Percentiles rank a stretch among this genome's conserved stretches.
These are phyloP conservation scores for Aphelocoma coerulescens DNA, from an alignment of 2,113 vertebrate genomes.

Conservation along the genomic window DNA sequence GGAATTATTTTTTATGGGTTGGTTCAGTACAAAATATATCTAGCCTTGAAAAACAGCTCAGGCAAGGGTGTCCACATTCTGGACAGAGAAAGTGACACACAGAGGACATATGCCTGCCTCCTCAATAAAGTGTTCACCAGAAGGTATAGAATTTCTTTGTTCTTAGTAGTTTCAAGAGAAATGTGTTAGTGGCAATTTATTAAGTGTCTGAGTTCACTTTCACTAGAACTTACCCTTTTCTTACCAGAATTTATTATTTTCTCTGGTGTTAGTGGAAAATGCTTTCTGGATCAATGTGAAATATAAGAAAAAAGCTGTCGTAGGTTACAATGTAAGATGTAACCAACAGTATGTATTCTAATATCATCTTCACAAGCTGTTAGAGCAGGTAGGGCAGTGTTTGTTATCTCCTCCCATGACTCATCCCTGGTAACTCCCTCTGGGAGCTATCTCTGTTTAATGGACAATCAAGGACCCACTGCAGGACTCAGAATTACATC, in stretches of 20 bases:
- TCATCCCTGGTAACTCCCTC: no score
- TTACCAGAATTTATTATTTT: neutral
- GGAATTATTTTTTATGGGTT: neutral
- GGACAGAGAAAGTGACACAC: neutral
- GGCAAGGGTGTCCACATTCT: neutral
- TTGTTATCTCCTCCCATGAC: no score
- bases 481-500: no score
- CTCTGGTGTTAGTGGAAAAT: neutral
- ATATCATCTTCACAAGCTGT: no score
- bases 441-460: no score
- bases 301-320: neutral
- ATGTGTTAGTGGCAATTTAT: neutral
- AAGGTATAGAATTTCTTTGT: neutral
- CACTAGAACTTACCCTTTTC: neutral
- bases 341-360: no score
- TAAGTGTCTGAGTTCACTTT: neutral
- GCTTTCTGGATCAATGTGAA: neutral
- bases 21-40: neutral
- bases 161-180: neutral
- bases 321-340: no score
- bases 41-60: neutral
- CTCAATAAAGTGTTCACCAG: neutral
- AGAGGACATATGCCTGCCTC: neutral
- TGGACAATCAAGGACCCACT: no score
- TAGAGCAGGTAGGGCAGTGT: no score